Conservation (phyloP, 1,140 invertebrate species). For the Lasioglossum albipes region DNA sequence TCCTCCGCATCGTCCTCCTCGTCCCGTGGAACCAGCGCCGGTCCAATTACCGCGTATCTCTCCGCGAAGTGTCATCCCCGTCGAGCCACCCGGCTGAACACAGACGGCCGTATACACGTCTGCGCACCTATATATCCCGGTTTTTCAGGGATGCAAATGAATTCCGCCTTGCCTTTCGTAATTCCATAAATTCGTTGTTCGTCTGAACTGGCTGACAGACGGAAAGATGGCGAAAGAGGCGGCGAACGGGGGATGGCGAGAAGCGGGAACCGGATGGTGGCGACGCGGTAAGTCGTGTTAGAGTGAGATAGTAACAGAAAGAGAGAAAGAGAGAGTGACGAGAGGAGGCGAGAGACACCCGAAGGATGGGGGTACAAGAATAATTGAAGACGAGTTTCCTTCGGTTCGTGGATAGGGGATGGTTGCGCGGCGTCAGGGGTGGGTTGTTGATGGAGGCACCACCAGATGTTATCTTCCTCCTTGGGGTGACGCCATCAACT, state of each 20-base stretch:
- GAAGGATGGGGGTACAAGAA: constrained; percentile 71
- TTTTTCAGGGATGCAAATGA: constrained; percentile 74
- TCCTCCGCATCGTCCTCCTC: not conserved
- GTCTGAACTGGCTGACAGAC: constrained; percentile 75
- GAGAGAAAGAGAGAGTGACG: not conserved
- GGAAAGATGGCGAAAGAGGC: constrained; percentile 59
- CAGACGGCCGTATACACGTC: not conserved
- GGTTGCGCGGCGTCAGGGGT: constrained; percentile 65
- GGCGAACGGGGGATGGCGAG: not conserved
- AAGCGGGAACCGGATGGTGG: constrained; percentile 72
- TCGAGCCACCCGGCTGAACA: not conserved
- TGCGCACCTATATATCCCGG: constrained; percentile 2
- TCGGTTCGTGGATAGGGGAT: constrained; percentile 63
- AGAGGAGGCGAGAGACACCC: constrained; percentile 52
- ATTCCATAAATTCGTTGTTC: constrained; percentile 76
- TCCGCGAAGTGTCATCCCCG: constrained; percentile 14
- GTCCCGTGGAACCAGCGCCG: not conserved
- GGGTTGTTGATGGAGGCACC: constrained; percentile 77
- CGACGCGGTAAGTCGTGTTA: constrained; percentile 69
- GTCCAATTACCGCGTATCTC: constrained; percentile 27
- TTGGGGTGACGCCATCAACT: constrained; percentile 78
- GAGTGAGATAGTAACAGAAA: not conserved
- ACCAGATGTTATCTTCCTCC: constrained; percentile 78
- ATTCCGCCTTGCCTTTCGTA: constrained; percentile 71
- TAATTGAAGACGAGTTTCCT: constrained; percentile 79